Evolutionary conservation across 1,140 invertebrate genomes (phyloP).

Genomic region (Lutraria rhynchaena): DNA sequence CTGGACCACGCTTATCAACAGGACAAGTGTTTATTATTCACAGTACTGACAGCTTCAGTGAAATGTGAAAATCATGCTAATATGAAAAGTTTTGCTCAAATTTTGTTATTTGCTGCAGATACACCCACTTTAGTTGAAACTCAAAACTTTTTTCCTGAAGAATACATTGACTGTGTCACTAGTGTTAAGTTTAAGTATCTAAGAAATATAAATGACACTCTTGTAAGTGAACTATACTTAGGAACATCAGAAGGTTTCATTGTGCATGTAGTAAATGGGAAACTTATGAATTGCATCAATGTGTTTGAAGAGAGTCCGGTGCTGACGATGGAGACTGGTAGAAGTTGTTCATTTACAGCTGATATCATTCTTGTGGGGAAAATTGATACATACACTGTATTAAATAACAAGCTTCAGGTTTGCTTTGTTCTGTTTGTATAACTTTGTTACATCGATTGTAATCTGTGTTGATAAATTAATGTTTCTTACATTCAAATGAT

Average conservation of each 20-base stretch:
- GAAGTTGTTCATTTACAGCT: not conserved
- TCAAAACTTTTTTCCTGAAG: not conserved
- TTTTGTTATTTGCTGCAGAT: not conserved
- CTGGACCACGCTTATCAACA: too few species aligned
- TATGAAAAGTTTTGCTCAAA: not conserved
- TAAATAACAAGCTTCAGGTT: slow-evolving; percentile 4
- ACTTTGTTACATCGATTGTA: too few species aligned
- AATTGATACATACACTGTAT: not conserved
- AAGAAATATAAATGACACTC: not conserved
- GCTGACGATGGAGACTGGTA: not conserved
- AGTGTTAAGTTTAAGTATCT: not conserved
- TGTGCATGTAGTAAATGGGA: slow-evolving; percentile 13
- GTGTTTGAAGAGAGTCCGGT: slow-evolving; percentile 4
- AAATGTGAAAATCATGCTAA: not conserved
- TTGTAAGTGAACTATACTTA: slow-evolving; percentile 5
- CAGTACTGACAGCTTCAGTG: too few species aligned
- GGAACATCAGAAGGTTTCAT: slow-evolving; percentile 23
- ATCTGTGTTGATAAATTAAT: too few species aligned
- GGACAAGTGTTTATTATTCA: too few species aligned
- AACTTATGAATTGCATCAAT: not conserved
- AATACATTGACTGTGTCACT: slow-evolving; percentile 6
- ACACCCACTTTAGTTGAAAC: not conserved
- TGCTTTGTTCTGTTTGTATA: too few species aligned
- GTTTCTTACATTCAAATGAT: too few species aligned
- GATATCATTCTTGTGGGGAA: not conserved